phyloP scores from a whole-genome alignment of 2,888 invertebrate species.

The Torymus auratus region DNA sequence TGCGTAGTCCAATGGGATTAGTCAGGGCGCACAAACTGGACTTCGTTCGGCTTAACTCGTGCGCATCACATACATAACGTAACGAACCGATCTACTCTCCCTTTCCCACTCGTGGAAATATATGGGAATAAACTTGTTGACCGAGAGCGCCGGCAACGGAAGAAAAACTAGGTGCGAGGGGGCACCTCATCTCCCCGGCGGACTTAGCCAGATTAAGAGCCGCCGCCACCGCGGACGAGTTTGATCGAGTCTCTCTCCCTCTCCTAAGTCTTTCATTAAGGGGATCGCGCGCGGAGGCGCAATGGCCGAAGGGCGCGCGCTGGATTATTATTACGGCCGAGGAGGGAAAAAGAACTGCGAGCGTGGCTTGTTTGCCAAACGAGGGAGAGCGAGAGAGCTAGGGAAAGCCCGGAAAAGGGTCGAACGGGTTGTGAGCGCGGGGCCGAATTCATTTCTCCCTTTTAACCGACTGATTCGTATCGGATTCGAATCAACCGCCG shows the following conservation, averaged over 20 bases:
- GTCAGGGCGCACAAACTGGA: slow-evolving; percentile 34
- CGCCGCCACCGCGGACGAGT: slow-evolving; percentile 68
- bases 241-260: slow-evolving; percentile 73
- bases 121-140: slow-evolving; percentile 63
- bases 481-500: slow-evolving; percentile 49
- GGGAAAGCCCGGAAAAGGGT: slow-evolving; percentile 68
- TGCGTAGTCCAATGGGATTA: slow-evolving; percentile 71
- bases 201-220: slow-evolving; percentile 40
- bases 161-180: slow-evolving; percentile 57
- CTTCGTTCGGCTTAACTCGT: slow-evolving; percentile 1
- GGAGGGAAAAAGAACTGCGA: slow-evolving; percentile 55
- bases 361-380: slow-evolving; percentile 53
- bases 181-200: slow-evolving; percentile 51
- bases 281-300: slow-evolving; percentile 59
- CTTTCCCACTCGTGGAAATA: slow-evolving; percentile 43
- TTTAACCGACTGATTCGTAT: slow-evolving; percentile 51
- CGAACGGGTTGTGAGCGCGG: slow-evolving; percentile 58
- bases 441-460: slow-evolving; percentile 46
- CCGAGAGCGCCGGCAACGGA: slow-evolving; percentile 33
- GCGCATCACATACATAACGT: slow-evolving; percentile 19
- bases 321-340: slow-evolving; percentile 74
- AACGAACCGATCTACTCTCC: slow-evolving; percentile 1
- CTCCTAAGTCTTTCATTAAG: slow-evolving; percentile 76
- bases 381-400: slow-evolving; percentile 54
- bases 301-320: slow-evolving; percentile 62